Evolutionary conservation across 2,797 vertebrate species (phyloP).

Genomic region (Clarias platycephalus): DNA sequence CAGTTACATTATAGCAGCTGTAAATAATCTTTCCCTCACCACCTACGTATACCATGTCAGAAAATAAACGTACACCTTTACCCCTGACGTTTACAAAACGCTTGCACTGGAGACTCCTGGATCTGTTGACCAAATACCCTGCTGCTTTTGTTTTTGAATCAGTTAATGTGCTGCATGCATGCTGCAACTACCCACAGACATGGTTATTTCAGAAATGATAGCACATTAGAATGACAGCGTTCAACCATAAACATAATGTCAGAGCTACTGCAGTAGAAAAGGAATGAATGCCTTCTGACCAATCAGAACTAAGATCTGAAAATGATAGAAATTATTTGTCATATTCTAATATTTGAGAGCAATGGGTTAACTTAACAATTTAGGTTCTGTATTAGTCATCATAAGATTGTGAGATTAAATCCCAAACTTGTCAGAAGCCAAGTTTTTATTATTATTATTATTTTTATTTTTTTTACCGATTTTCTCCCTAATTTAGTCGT

Average conservation of each 20-base stretch:
- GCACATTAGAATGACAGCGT: neutral
- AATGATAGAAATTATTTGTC: neutral
- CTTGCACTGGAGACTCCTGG: neutral
- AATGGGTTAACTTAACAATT: neutral
- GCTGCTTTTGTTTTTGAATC: neutral
- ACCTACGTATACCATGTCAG: neutral
- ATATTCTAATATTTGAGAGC: neutral
- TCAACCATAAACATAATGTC: neutral
- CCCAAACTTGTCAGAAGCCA: neutral
- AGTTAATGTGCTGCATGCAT: neutral
- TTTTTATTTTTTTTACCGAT: too few relatives aligned
- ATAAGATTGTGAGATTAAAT: neutral
- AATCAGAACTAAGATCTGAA: neutral
- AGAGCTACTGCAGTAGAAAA: neutral
- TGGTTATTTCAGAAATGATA: neutral
- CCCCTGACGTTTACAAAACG: neutral
- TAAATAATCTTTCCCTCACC: neutral
- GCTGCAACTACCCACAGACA: neutral
- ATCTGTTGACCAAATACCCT: neutral
- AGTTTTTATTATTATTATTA: too few relatives aligned
- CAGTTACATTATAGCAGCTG: conserved; percentile 3
- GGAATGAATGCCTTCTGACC: neutral
- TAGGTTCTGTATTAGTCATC: neutral
- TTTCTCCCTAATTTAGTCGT: too few relatives aligned
- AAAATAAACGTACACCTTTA: neutral